These are phyloP conservation scores for Phymatocera aterrima DNA, from an alignment of 2,888 invertebrate species.

Conservation along the genomic window DNA sequence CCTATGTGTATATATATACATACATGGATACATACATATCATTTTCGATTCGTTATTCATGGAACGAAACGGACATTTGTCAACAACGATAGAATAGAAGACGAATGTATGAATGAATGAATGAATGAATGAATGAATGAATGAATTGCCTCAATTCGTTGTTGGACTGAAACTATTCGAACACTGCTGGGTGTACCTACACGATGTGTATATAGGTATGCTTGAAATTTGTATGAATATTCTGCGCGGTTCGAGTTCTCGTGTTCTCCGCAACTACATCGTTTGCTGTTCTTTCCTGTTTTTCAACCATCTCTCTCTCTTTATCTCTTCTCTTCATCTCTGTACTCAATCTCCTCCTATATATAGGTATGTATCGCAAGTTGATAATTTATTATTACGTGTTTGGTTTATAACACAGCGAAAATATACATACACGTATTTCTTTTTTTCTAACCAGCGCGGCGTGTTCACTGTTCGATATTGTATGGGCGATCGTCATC, in stretches of 20 bases:
- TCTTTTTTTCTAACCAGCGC: too few relatives aligned
- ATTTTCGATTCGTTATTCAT: slow-evolving; percentile 55
- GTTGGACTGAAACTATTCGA: slow-evolving; percentile 68
- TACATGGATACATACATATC: slow-evolving; percentile 57
- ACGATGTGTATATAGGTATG: too few relatives aligned
- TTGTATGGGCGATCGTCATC: too few relatives aligned
- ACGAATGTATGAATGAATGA: too few relatives aligned
- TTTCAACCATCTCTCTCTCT: slow-evolving; percentile 47
- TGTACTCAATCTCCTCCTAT: slow-evolving; percentile 1
- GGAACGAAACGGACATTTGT: slow-evolving; percentile 53
- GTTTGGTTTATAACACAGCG: too few relatives aligned
- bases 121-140: too few relatives aligned
- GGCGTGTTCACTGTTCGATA: too few relatives aligned
- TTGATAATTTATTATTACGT: too few relatives aligned
- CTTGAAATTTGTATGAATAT: slow-evolving; percentile 67
- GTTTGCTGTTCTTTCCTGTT: background rate
- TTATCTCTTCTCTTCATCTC: slow-evolving; percentile 28
- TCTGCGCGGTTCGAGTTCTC: background rate
- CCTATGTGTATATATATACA: too few relatives aligned
- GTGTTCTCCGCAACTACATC: background rate
- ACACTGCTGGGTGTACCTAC: too few relatives aligned
- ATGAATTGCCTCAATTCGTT: slow-evolving; percentile 67
- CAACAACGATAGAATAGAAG: slow-evolving; percentile 57
- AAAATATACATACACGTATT: too few relatives aligned
- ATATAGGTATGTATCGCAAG: background rate